These are phyloP conservation scores for Riparia riparia DNA, from an alignment of 2,113 vertebrate species.

Conservation along the genomic window DNA sequence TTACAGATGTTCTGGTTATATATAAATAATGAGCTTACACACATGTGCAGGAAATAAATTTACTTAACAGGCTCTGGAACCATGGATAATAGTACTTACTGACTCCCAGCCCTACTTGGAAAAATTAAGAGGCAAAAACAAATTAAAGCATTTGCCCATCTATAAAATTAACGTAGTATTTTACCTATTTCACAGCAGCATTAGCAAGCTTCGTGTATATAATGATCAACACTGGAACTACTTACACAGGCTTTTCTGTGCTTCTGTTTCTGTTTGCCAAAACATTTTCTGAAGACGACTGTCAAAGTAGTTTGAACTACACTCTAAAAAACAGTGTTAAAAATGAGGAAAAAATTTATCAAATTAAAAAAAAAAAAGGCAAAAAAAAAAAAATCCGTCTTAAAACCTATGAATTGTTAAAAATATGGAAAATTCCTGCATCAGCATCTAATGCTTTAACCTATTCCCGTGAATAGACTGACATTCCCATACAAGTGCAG, in stretches of 20 bases:
- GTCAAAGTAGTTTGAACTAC: not conserved
- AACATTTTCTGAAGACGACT: not conserved
- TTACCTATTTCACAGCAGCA: conserved; percentile 13
- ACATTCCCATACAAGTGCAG: not conserved
- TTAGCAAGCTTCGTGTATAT: not conserved
- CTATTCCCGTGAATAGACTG: not conserved
- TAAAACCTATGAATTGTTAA: not conserved
- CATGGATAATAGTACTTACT: not conserved
- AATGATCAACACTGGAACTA: not conserved
- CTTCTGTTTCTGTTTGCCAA: not conserved
- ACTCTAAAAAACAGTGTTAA: not conserved
- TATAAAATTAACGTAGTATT: conserved; percentile 21
- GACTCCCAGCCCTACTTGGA: not conserved
- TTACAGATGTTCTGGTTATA: not conserved
- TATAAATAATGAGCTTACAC: not conserved
- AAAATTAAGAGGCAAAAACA: not conserved
- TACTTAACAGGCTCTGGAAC: not conserved
- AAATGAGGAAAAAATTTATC: not conserved
- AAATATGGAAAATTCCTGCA: not conserved
- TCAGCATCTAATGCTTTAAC: not conserved
- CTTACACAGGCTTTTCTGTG: not conserved
- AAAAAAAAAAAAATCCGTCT: not conserved
- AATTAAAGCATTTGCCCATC: not conserved
- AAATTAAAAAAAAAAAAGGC: not conserved
- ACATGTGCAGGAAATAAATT: not conserved